These are phyloP conservation scores for Drosophila falleni DNA, from an alignment of 2,888 invertebrate genomes.

Conservation along the genomic window DNA sequence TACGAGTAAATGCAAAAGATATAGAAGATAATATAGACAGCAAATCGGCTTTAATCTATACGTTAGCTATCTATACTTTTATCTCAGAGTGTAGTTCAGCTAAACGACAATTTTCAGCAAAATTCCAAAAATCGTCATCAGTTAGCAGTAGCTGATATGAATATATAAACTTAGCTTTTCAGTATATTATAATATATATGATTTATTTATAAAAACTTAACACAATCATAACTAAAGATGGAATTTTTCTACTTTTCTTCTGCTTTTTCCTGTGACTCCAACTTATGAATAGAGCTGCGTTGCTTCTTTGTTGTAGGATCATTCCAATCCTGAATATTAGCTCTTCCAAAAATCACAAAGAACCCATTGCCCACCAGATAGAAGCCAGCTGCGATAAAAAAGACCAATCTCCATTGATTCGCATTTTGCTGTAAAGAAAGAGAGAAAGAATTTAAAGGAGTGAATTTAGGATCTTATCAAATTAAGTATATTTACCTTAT, in stretches of 20 bases:
- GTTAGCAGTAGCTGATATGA: too few relatives aligned
- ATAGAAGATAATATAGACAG: slow-evolving; percentile 7
- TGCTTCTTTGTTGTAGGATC: slow-evolving; percentile 82
- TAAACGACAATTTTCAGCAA: too few relatives aligned
- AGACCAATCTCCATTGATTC: slow-evolving; percentile 90
- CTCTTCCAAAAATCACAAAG: slow-evolving; percentile 89
- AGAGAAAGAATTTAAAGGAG: not conserved
- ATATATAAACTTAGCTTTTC: not conserved
- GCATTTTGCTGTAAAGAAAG: slow-evolving; percentile 87
- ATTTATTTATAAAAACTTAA: slow-evolving; percentile 16
- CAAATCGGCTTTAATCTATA: not conserved
- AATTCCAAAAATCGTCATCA: too few relatives aligned
- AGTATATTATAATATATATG: not conserved
- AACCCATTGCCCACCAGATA: slow-evolving; percentile 90
- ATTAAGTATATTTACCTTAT: slow-evolving; percentile 85
- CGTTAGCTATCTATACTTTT: too few relatives aligned
- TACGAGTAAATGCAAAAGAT: slow-evolving; percentile 6
- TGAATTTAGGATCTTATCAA: not conserved
- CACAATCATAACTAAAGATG: not conserved
- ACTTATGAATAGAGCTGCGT: slow-evolving; percentile 58
- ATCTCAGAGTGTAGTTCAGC: too few relatives aligned
- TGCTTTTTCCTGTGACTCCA: slow-evolving; percentile 10
- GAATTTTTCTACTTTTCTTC: not conserved
- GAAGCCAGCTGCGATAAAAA: slow-evolving; percentile 90
- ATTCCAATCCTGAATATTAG: slow-evolving; percentile 90